Base-by-base conservation (phyloP, 1,140 invertebrate genomes). In the Penaeus chinensis region DNA sequence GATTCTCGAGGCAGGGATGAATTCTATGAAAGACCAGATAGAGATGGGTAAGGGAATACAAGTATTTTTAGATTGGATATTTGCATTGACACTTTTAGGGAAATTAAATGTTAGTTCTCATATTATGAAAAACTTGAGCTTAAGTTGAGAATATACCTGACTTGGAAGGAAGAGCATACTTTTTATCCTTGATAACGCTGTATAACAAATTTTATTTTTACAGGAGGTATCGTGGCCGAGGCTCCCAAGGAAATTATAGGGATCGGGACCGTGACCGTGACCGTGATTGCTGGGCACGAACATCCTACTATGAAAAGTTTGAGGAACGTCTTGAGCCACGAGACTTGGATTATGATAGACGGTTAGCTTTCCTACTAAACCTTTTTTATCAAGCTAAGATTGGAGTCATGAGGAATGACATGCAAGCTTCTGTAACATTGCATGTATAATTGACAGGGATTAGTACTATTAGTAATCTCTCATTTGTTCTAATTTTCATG, bases 311-410 rank as follows among this genome's bases (percentile, higher is more conserved):
- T 60, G 87, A 88, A 24, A 84, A 84, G 63, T 84, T 80, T 84
- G 87, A 88, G 18, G 87, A 88, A 37, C 74, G 78, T 24, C 82
- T 84, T 42, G 87, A 88, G 3, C 87, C 62, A 27, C 54, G 87
- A 22, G 87, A 88, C 24, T 88, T 84, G 79, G 87, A 88, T n/a
- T 87, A 63, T 83, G 86, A 87, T 54, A 87, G 86, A 77, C 54
- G 86, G 86, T 87, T 77, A 82, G 86, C 13, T 82, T 32, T 20
- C 22, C 32, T 0, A 27, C 24, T 60, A 42, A 1, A 60, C 24
- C 22, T 32, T 22, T 82, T 65, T 60, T 18, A 20, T 82, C 13
- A 24, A 3, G 20, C 8, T 18, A n/a, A 47, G 37, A 19, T 60
- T 79, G 0, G 42, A 47, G 18, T 60, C 42, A 22, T 54, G 37